Conservation (phyloP, 2,797 vertebrate species). For the Micrastur ruficollis region DNA sequence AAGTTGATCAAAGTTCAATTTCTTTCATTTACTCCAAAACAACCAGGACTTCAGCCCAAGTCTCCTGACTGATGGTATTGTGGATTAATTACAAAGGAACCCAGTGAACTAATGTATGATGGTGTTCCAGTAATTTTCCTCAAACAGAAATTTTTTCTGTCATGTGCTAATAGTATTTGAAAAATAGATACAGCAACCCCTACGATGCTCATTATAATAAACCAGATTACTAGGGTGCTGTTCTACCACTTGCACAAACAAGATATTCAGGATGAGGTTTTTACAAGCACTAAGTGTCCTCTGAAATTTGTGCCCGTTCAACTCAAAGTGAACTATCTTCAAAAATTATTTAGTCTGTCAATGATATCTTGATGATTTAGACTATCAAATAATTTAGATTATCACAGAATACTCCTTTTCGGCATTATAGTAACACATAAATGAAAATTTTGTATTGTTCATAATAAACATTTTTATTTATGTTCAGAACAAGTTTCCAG, state of each 20-base stretch:
- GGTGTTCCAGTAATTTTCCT: background rate
- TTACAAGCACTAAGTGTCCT: background rate
- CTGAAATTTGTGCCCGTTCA: background rate
- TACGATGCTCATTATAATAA: background rate
- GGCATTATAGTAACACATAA: background rate
- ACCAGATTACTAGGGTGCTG: background rate
- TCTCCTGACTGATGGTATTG: background rate
- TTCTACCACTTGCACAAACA: background rate
- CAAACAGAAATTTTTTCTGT: background rate
- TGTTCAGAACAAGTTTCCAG: background rate
- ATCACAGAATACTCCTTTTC: background rate
- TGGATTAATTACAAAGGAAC: background rate
- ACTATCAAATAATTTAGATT: background rate
- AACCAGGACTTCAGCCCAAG: background rate
- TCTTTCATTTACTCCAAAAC: background rate
- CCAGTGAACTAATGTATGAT: background rate
- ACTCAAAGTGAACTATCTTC: background rate
- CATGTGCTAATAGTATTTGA: background rate
- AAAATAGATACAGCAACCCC: background rate
- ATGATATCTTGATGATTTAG: background rate
- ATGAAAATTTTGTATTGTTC: background rate
- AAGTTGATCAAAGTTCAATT: background rate
- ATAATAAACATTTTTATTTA: background rate
- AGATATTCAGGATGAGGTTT: background rate
- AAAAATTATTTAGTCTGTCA: background rate